These are phyloP conservation scores for Gymnopithys bicolor DNA, from an alignment of 2,797 vertebrate genomes.

Conservation along the genomic window DNA sequence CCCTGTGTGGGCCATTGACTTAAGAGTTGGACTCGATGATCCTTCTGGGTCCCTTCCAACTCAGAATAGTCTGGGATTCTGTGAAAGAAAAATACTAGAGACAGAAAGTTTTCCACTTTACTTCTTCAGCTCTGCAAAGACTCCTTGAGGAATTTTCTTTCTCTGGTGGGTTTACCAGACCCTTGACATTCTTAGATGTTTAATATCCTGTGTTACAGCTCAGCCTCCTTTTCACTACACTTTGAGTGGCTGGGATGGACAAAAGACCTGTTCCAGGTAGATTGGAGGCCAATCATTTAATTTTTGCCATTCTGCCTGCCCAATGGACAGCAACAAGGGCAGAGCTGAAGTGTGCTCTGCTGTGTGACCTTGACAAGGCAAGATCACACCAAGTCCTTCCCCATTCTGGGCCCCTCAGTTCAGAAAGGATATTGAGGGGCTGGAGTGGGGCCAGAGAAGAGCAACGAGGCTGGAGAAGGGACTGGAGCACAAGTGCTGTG, in stretches of 20 bases:
- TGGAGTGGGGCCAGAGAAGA: too few species aligned
- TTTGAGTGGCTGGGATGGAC: neutral
- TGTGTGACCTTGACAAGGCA: neutral
- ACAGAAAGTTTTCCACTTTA: neutral
- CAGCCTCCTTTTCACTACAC: neutral
- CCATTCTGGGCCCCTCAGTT: neutral
- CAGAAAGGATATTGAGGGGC: too few species aligned
- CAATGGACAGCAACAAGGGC: neutral
- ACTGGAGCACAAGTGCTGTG: too few species aligned
- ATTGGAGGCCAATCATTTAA: neutral
- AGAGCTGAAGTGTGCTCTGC: neutral
- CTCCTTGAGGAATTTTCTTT: neutral
- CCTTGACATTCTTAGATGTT: neutral
- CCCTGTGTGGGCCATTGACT: too few species aligned
- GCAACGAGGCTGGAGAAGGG: too few species aligned
- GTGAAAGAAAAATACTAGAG: neutral
- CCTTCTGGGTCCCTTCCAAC: too few species aligned
- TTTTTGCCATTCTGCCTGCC: neutral
- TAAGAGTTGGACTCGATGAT: too few species aligned
- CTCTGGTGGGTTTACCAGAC: neutral
- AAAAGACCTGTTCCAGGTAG: neutral
- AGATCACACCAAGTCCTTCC: fast-evolving
- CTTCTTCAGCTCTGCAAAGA: neutral
- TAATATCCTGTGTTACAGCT: neutral
- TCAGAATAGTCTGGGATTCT: too few species aligned